Base-by-base conservation (phyloP, 2,797 vertebrate species). In the Neoniphon sammara region DNA sequence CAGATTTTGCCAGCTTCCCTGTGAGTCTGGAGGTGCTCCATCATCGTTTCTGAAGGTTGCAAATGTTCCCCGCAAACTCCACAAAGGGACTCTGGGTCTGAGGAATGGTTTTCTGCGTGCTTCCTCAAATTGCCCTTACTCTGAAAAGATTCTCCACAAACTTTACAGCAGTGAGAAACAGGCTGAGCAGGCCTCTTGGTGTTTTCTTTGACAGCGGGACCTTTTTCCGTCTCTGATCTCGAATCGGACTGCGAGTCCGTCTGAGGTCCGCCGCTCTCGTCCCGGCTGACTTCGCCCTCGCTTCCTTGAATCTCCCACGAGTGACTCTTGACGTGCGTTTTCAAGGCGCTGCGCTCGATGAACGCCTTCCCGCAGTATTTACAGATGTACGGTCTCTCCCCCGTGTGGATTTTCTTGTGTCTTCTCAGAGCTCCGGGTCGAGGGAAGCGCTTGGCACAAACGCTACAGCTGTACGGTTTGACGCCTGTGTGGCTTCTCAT, bases 321-420 rank as follows among this genome's bases (percentile, higher is more conserved):
- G 58, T 83, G 82, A 39, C 64, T 70, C 54, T 47, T 60, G 27
- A 46, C 57, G 68, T 84, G 86, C 7, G 62, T 67, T 65, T 77
- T 83, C 30, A 86, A 46, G 47, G 82, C 50, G 0, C 60, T 58
- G 39, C 53, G 71, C 62, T 84, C 77, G 0, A 66, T 53, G 52
- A 86, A 81, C 1, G 64, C 54, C 75, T 86, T 86, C 17, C 83
- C 71, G 1, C 86, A 88, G 67, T 34, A 61, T 52, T 80, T 83
- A 21, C 93, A 93, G 18, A 69, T 52, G 0, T 89, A 82, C 0
- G 90, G 90, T 66, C 81, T 81, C 61, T 89, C 86, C 5, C 84
- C 86, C 0, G 80, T 65, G 58, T 90, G 89, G 23, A 74, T 85
- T 70, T 70, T 85, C 58, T 49, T 77, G 81, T 89, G 88, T 31